A percentile compares a stretch with the other conserved stretches of the same genome.
Conservation (phyloP, 2,113 vertebrate genomes). For the Nematolebias whitei region DNA sequence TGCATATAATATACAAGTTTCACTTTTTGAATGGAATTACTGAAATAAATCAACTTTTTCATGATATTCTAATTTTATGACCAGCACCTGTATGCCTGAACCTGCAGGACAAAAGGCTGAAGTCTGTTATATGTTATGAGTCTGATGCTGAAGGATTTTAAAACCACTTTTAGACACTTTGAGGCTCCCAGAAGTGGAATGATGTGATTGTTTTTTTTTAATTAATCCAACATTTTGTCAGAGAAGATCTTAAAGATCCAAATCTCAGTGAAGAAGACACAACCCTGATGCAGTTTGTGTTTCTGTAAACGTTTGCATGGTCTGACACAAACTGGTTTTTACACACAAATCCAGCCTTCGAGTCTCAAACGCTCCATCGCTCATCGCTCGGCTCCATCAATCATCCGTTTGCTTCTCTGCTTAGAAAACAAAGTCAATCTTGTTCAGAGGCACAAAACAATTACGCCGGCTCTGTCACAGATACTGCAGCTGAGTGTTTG, state of each 20-base stretch:
- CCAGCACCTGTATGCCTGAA: no score
- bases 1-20: no score
- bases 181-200: neutral
- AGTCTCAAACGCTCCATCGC: conserved; percentile 38
- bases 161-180: neutral
- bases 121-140: neutral
- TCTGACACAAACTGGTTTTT: conserved; percentile 4
- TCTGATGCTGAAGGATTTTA: neutral
- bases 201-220: neutral
- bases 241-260: neutral
- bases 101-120: no score
- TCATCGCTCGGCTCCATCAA: conserved; percentile 44
- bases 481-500: conserved; percentile 45
- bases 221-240: neutral
- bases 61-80: no score
- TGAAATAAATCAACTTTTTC: no score
- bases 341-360: conserved; percentile 17
- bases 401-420: conserved; percentile 28
- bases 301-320: neutral
- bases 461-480: conserved; percentile 55
- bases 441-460: conserved; percentile 59
- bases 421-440: conserved; percentile 59
- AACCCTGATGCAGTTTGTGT: neutral
- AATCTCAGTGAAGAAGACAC: neutral
- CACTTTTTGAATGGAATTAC: no score